phyloP scores from a whole-genome alignment of 2,113 vertebrate genomes.

The Dissostichus mawsoni region DNA sequence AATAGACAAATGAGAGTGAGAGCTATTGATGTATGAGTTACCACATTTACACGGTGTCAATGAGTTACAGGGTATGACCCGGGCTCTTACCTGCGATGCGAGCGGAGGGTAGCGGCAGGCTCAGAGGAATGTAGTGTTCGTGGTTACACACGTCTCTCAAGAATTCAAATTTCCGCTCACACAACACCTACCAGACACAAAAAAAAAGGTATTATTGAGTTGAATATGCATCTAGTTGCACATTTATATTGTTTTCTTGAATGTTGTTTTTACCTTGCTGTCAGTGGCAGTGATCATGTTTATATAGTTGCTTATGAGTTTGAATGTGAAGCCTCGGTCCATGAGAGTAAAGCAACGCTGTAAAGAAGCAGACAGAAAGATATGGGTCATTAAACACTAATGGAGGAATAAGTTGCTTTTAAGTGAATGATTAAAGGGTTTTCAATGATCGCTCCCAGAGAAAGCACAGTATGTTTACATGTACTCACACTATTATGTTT shows the following conservation, averaged over 20 bases:
- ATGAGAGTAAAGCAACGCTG: slow-evolving; percentile 97
- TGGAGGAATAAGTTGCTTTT: slow-evolving; percentile 29
- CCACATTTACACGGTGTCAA: slow-evolving; percentile 23
- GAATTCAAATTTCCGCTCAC: slow-evolving; percentile 97
- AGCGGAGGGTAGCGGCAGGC: slow-evolving; percentile 92
- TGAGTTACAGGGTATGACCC: not conserved
- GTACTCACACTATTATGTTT: not conserved
- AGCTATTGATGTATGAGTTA: slow-evolving; percentile 50
- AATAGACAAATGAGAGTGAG: slow-evolving; percentile 66
- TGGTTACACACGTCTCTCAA: slow-evolving; percentile 96
- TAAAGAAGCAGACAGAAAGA: slow-evolving; percentile 22
- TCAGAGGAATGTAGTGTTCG: slow-evolving; percentile 96
- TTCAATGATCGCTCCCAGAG: slow-evolving; percentile 30
- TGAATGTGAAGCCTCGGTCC: slow-evolving; percentile 97
- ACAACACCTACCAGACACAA: slow-evolving; percentile 84
- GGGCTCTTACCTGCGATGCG: slow-evolving; percentile 71
- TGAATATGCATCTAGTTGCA: not conserved
- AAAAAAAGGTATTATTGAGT: not conserved
- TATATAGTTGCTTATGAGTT: slow-evolving; percentile 92
- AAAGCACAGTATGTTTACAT: not conserved
- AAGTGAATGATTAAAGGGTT: slow-evolving; percentile 14
- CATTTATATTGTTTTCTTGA: not conserved
- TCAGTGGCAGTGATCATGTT: slow-evolving; percentile 94
- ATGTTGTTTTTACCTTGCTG: slow-evolving; percentile 87
- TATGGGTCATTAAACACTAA: slow-evolving; percentile 31